Evolutionary conservation across 2,113 vertebrate genomes (phyloP).

Genomic region (Poicephalus gulielmi): DNA sequence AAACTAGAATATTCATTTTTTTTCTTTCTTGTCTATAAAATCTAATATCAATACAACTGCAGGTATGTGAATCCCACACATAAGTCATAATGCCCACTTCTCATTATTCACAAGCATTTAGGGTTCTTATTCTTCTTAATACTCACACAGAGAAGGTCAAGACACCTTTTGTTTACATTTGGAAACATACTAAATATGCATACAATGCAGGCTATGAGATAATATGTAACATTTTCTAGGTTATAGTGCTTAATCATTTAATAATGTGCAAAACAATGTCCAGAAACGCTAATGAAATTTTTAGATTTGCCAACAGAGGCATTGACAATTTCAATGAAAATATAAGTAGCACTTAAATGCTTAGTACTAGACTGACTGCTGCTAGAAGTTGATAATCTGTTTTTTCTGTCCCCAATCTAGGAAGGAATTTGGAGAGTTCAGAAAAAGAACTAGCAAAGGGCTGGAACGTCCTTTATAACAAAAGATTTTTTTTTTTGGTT

Average conservation of each 20-base stretch:
- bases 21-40: background rate
- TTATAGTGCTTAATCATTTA: background rate
- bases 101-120: background rate
- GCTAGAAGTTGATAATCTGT: background rate
- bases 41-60: background rate
- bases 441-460: background rate
- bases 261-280: background rate
- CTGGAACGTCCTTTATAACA: background rate
- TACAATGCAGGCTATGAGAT: background rate
- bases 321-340: background rate
- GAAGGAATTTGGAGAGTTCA: background rate
- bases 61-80: background rate
- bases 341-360: background rate
- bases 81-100: background rate
- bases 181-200: background rate
- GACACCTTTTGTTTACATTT: background rate
- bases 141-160: background rate
- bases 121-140: background rate
- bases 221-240: background rate
- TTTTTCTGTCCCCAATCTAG: background rate
- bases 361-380: background rate
- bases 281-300: background rate
- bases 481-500: background rate
- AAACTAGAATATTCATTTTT: background rate
- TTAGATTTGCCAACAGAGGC: background rate